phyloP scores from a whole-genome alignment of 2,888 invertebrate species.

The Myathropa florea region DNA sequence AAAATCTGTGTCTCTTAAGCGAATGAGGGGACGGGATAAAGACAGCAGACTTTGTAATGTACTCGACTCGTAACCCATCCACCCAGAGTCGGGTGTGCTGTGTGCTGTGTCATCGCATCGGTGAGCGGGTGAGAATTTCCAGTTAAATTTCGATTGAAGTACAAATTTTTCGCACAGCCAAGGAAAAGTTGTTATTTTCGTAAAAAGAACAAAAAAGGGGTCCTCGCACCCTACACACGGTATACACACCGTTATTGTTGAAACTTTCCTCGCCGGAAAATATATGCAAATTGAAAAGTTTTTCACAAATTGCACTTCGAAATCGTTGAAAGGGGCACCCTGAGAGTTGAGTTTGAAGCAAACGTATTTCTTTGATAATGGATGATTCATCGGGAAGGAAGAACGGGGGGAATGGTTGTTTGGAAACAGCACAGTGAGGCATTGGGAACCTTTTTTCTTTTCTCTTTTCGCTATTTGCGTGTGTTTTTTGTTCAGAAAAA shows the following conservation, averaged over 20 bases:
- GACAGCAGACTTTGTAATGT: too few relatives aligned
- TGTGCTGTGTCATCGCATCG: background rate
- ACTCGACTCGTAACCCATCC: too few relatives aligned
- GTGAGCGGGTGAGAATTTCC: background rate
- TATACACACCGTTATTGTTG: background rate
- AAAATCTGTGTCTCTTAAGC: constrained; percentile 42
- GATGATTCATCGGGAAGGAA: background rate
- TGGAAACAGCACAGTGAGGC: background rate
- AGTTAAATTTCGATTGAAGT: constrained; percentile 41
- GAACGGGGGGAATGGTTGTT: background rate
- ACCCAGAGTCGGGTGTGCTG: background rate
- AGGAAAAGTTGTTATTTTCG: constrained; percentile 8
- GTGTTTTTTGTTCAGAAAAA: background rate
- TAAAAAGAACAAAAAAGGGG: background rate
- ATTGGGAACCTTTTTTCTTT: background rate
- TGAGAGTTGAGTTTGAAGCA: background rate
- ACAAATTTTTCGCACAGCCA: constrained; percentile 30
- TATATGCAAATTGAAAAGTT: constrained; percentile 52
- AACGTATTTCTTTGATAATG: constrained; percentile 15
- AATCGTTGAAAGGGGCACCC: background rate
- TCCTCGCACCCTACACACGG: background rate
- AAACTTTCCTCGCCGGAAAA: constrained; percentile 10
- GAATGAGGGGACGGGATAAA: background rate
- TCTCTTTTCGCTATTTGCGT: background rate
- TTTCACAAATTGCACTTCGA: constrained; percentile 33